phyloP scores from a whole-genome alignment of 2,113 vertebrate genomes.

The Cygnus buccinator region DNA sequence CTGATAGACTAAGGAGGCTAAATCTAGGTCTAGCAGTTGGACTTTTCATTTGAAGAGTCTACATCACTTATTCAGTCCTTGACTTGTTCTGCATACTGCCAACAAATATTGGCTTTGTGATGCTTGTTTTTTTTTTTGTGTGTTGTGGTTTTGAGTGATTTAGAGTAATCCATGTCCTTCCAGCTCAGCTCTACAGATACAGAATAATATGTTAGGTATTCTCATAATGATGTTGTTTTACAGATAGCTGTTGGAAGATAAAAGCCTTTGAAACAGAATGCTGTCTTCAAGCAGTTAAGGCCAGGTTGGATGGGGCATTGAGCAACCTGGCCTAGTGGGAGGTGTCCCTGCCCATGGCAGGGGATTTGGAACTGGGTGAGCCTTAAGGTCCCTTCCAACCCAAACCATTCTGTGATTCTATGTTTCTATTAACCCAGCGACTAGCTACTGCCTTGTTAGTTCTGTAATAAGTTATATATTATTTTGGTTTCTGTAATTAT shows the following conservation, averaged over 20 bases:
- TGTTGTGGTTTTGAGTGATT: not conserved
- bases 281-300: not conserved
- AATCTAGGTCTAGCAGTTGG: not conserved
- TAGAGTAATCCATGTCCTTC: not conserved
- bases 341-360: no score
- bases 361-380: no score
- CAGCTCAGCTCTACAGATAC: not conserved
- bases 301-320: no score
- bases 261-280: constrained; percentile 10
- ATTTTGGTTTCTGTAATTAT: constrained; percentile 12
- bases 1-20: not conserved
- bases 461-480: not conserved
- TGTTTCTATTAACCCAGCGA: not conserved
- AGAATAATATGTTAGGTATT: not conserved
- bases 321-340: no score
- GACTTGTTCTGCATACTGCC: not conserved
- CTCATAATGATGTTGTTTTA: not conserved
- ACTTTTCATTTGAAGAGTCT: not conserved
- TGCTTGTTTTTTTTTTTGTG: not conserved
- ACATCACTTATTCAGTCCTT: not conserved
- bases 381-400: no score
- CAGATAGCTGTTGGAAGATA: not conserved
- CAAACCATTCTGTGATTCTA: no score
- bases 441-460: not conserved
- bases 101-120: not conserved